phyloP scores from a whole-genome alignment of 1,140 invertebrate genomes.

The Caenorhabditis brenneri region DNA sequence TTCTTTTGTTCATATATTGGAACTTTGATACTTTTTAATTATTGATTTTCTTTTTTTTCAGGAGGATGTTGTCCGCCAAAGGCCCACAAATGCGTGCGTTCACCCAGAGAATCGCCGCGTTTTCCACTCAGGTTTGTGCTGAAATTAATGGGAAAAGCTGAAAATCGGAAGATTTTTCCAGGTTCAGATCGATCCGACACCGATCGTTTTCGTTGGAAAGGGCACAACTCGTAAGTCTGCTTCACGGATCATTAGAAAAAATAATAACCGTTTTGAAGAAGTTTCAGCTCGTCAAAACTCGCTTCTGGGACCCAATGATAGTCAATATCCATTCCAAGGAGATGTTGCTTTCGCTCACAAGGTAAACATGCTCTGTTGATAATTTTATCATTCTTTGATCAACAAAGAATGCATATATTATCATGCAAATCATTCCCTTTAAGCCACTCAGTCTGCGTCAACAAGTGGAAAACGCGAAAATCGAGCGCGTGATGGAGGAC shows the following conservation, averaged over 20 bases:
- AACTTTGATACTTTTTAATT: too few species aligned
- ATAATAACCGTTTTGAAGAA: neutral
- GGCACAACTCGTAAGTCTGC: neutral
- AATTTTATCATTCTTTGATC: neutral
- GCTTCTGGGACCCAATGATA: slow-evolving; percentile 48
- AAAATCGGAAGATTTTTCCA: neutral
- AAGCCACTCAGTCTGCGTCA: slow-evolving; percentile 15
- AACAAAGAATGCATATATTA: neutral
- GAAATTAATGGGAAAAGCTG: neutral
- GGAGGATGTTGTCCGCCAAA: slow-evolving; percentile 31
- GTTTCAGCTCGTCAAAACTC: slow-evolving; percentile 49
- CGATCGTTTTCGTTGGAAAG: slow-evolving; percentile 30
- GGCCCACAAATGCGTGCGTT: slow-evolving; percentile 38
- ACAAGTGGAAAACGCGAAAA: slow-evolving; percentile 14
- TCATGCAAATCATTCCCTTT: neutral
- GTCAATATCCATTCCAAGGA: slow-evolving; percentile 53
- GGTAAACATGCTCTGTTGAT: neutral
- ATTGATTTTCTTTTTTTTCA: neutral
- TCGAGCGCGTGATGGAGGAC: slow-evolving; percentile 7
- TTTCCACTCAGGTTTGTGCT: slow-evolving; percentile 28
- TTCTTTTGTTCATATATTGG: neutral
- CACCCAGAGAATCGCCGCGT: slow-evolving; percentile 35
- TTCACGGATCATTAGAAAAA: too few species aligned
- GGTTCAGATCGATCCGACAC: neutral
- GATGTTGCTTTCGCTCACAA: slow-evolving; percentile 42